Evolutionary conservation across 2,888 invertebrate genomes (phyloP).

Genomic region (Pemphredon lugubris): DNA sequence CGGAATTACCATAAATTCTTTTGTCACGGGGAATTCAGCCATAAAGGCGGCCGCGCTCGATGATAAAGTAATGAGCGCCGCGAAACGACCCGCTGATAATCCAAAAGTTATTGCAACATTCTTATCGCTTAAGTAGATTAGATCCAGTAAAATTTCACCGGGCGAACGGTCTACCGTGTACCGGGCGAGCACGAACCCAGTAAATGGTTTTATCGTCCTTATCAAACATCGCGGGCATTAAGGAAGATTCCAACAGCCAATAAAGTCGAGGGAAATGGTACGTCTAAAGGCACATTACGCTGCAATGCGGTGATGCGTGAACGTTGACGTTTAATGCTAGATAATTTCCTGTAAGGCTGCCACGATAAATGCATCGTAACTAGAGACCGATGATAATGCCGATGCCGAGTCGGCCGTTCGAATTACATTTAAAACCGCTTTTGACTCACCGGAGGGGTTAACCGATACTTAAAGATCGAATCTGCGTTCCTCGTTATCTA

Average conservation of each 20-base stretch:
- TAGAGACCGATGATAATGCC: background rate
- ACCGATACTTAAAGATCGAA: no score
- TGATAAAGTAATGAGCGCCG: no score
- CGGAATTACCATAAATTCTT: no score
- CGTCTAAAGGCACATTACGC: slow-evolving; percentile 37
- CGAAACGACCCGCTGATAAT: no score
- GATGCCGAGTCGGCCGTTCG: no score
- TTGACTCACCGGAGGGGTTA: no score
- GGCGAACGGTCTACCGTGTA: background rate
- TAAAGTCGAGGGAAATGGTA: slow-evolving; percentile 39
- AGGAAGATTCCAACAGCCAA: slow-evolving; percentile 28
- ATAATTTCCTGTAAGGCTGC: slow-evolving; percentile 41
- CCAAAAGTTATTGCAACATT: no score
- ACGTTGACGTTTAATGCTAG: slow-evolving; percentile 28
- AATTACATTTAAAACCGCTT: no score
- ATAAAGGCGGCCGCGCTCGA: no score
- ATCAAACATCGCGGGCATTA: slow-evolving; percentile 17
- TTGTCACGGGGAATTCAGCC: no score
- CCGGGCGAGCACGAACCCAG: background rate
- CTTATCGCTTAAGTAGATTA: background rate
- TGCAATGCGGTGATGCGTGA: slow-evolving; percentile 34
- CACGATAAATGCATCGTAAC: background rate
- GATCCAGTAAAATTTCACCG: background rate
- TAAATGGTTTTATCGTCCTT: slow-evolving; percentile 6
- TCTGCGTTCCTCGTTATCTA: no score